A percentile compares a stretch with the other conserved stretches of the same genome.
Evolutionary conservation across 2,113 vertebrate species (phyloP).

Genomic region (Bothrops jararaca): DNA sequence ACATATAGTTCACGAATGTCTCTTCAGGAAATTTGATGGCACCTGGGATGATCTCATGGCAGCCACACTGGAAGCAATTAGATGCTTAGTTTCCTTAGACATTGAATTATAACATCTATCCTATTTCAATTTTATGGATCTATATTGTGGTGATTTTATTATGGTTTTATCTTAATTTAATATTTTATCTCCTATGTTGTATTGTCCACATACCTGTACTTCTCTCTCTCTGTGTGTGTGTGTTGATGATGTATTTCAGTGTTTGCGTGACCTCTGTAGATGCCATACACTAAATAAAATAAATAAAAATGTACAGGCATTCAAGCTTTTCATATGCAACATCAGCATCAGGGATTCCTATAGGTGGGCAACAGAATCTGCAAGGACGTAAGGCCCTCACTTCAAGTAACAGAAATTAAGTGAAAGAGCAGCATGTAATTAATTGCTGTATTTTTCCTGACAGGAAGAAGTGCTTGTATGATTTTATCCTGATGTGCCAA

Average conservation of each 20-base stretch:
- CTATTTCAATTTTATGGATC: neutral
- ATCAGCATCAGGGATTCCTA: neutral
- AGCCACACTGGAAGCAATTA: neutral
- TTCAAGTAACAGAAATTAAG: neutral
- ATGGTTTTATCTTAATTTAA: neutral
- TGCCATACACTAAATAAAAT: neutral
- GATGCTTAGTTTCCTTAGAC: neutral
- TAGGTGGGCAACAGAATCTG: neutral
- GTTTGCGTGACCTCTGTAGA: neutral
- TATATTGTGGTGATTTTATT: neutral
- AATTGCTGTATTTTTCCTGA: neutral
- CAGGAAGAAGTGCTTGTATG: neutral
- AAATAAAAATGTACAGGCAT: neutral
- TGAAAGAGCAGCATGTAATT: neutral
- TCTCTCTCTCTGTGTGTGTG: neutral
- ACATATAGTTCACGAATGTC: neutral
- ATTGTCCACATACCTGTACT: too few species aligned
- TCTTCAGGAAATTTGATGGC: neutral
- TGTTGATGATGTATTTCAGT: neutral
- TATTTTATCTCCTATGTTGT: too few species aligned
- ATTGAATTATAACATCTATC: neutral
- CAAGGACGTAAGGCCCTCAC: neutral
- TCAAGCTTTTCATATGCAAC: neutral
- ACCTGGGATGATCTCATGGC: too few species aligned
- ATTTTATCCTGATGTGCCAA: neutral